Conservation (phyloP, 2,888 invertebrate genomes). For the Ischnus inquisitorius region DNA sequence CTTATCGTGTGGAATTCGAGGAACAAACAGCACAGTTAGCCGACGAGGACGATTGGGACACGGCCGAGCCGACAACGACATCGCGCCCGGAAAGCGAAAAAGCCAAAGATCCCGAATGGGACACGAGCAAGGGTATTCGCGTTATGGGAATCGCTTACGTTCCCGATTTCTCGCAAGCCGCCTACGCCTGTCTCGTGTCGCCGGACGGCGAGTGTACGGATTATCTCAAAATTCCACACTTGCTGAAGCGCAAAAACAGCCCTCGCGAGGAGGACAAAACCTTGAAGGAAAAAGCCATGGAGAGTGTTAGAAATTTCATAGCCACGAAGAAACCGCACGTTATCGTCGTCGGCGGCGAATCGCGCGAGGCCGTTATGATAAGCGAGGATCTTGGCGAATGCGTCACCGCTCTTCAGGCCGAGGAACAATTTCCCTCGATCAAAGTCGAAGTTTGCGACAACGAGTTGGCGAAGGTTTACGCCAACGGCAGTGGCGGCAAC, state of each 20-base stretch:
- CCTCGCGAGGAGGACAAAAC: constrained; percentile 89
- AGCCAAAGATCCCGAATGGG: constrained; percentile 96
- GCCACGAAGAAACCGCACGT: constrained; percentile 95
- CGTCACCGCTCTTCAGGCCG: constrained; percentile 90
- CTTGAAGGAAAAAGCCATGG: constrained; percentile 89
- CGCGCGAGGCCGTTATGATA: constrained; percentile 92
- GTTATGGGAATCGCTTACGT: constrained; percentile 95
- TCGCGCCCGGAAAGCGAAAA: constrained; percentile 11
- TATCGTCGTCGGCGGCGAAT: constrained; percentile 95
- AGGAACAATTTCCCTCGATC: constrained; percentile 94
- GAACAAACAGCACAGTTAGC: neutral
- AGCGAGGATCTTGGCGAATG: constrained; percentile 91
- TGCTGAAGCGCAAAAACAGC: constrained; percentile 92
- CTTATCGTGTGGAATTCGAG: constrained; percentile 86
- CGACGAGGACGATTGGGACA: constrained; percentile 42
- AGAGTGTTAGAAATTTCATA: constrained; percentile 92
- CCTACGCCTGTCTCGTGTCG: constrained; percentile 94
- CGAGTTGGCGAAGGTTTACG: constrained; percentile 95
- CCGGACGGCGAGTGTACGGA: constrained; percentile 96
- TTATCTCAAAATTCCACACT: constrained; percentile 93
- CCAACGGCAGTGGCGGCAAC: constrained; percentile 94
- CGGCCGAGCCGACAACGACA: neutral
- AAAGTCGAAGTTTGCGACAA: constrained; percentile 96
- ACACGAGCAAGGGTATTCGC: constrained; percentile 92
- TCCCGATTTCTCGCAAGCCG: constrained; percentile 92